A percentile compares a stretch with the other conserved stretches of the same genome.
These are phyloP conservation scores for Narcine bancroftii DNA, from an alignment of 2,113 vertebrate species.

Conservation along the genomic window DNA sequence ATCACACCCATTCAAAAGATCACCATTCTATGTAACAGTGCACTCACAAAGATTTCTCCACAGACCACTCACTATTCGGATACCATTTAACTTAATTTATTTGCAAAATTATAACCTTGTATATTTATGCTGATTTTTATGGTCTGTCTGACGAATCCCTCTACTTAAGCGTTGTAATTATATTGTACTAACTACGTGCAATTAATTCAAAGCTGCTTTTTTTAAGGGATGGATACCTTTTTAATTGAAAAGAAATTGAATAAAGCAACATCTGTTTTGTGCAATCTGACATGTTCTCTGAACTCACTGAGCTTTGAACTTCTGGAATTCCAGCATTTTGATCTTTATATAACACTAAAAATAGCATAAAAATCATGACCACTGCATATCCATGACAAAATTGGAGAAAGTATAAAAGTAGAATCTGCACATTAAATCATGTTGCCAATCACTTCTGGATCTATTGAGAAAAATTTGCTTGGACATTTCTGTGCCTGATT, in stretches of 20 bases:
- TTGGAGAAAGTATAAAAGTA: neutral
- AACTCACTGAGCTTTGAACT: neutral
- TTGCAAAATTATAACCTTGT: conserved; percentile 30
- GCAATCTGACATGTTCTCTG: neutral
- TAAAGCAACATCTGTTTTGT: conserved; percentile 18
- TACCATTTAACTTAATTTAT: conserved; percentile 32
- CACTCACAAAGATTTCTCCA: neutral
- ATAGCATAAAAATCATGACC: neutral
- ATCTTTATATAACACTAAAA: neutral
- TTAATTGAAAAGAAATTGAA: conserved; percentile 30
- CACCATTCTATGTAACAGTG: neutral
- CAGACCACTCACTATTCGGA: neutral
- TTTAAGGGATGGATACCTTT: neutral
- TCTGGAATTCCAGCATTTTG: neutral
- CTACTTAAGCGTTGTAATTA: conserved; percentile 10
- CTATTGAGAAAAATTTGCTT: no score
- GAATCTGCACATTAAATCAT: no score
- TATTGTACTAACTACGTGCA: neutral
- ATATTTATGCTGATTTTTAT: conserved; percentile 23
- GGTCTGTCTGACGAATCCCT: neutral
- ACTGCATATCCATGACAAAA: neutral
- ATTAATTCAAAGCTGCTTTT: conserved; percentile 31
- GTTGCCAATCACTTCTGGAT: no score
- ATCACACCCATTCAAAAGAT: neutral
- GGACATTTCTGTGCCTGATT: no score